These are phyloP conservation scores for Myotis vivesi DNA, from an alignment of 2,797 vertebrate genomes.

Conservation along the genomic window DNA sequence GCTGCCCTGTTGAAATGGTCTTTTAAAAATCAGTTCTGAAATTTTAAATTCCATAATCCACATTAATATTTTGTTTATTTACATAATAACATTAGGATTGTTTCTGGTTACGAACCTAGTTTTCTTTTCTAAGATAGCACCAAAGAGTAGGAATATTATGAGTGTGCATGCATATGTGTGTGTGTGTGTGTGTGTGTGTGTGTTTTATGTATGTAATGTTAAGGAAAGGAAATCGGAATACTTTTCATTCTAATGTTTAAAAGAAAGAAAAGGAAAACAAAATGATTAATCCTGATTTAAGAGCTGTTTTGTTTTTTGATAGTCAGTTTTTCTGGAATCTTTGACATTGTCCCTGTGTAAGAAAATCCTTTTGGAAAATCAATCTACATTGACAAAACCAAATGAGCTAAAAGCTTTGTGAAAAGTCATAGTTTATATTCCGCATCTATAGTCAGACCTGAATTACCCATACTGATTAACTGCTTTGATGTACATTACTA, in stretches of 20 bases:
- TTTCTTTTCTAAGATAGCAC: not conserved
- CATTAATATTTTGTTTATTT: not conserved
- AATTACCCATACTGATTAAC: slow-evolving; percentile 57
- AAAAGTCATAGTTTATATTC: slow-evolving; percentile 40
- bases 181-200: not conserved
- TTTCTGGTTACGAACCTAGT: not conserved
- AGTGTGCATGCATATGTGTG: not conserved
- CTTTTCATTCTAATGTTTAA: not conserved
- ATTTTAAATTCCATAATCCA: not conserved
- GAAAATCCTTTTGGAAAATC: slow-evolving; percentile 45
- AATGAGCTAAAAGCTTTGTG: not conserved
- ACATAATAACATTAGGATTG: not conserved
- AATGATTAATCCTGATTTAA: not conserved
- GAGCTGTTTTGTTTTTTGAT: not conserved
- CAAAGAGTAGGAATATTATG: not conserved
- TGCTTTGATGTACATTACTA: slow-evolving; percentile 47
- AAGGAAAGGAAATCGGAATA: slow-evolving; percentile 1
- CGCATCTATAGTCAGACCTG: not conserved
- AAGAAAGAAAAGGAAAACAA: slow-evolving; percentile 25
- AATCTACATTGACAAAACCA: slow-evolving; percentile 16
- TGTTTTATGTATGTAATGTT: not conserved
- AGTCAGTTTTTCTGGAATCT: not conserved
- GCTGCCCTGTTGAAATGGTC: not conserved
- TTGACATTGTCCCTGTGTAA: not conserved
- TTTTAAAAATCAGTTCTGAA: not conserved